These are phyloP conservation scores for Agapostemon virescens DNA, from an alignment of 2,888 invertebrate genomes.

Conservation along the genomic window DNA sequence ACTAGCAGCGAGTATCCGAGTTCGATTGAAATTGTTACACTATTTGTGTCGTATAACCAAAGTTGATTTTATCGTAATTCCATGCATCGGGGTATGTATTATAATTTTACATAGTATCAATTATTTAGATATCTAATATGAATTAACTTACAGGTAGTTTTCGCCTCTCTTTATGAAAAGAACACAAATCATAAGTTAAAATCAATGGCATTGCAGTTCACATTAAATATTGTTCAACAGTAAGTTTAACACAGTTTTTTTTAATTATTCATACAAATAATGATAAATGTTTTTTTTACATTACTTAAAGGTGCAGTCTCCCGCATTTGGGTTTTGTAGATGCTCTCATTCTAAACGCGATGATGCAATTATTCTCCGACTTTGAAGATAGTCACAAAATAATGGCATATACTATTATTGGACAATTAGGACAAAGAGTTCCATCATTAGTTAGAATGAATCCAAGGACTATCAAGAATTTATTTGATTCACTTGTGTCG, in stretches of 20 bases:
- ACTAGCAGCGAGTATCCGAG: slow-evolving; percentile 90
- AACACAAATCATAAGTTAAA: slow-evolving; percentile 92
- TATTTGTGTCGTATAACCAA: slow-evolving; percentile 89
- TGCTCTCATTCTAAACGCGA: slow-evolving; percentile 87
- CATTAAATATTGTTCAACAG: slow-evolving; percentile 90
- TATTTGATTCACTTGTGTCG: slow-evolving; percentile 81
- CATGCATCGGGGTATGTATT: slow-evolving; percentile 87
- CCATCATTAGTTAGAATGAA: slow-evolving; percentile 86
- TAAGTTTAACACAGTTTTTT: slow-evolving; percentile 81
- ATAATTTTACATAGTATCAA: slow-evolving; percentile 12
- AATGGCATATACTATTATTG: slow-evolving; percentile 89
- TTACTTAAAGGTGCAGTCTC: slow-evolving; percentile 83
- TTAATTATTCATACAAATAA: background rate
- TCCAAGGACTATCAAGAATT: slow-evolving; percentile 82
- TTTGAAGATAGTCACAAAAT: slow-evolving; percentile 84
- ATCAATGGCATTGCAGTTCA: slow-evolving; percentile 90
- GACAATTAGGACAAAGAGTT: slow-evolving; percentile 84
- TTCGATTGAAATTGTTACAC: slow-evolving; percentile 91
- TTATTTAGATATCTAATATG: slow-evolving; percentile 26
- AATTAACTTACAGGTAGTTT: slow-evolving; percentile 85
- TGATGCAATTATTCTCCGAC: slow-evolving; percentile 87
- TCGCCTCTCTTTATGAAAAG: slow-evolving; percentile 92
- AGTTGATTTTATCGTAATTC: slow-evolving; percentile 87
- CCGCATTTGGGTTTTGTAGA: slow-evolving; percentile 85
- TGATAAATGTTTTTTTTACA: slow-evolving; percentile 24